Conservation (phyloP, 2,113 vertebrate genomes). For the Syngnathus typhle region DNA sequence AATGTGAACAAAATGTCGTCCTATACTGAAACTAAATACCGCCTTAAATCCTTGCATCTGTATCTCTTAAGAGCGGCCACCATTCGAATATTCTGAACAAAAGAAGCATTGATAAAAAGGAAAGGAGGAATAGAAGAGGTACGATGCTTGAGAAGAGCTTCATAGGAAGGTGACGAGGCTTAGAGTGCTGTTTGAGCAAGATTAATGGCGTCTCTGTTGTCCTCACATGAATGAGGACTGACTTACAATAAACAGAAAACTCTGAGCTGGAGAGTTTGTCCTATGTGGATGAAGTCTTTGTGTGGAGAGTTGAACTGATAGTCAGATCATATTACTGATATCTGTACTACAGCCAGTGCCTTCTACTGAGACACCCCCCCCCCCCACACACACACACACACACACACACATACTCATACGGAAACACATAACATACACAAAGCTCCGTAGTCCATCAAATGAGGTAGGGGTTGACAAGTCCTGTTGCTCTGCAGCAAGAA, state of each 20-base stretch:
- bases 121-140: slow-evolving; percentile 22
- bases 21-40: slow-evolving; percentile 30
- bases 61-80: slow-evolving; percentile 21
- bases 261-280: slow-evolving; percentile 13
- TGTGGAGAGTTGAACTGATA: slow-evolving; percentile 14
- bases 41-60: slow-evolving; percentile 21
- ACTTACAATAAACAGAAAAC: slow-evolving; percentile 28
- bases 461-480: background rate
- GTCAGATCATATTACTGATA: slow-evolving; percentile 34
- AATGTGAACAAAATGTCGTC: slow-evolving; percentile 8
- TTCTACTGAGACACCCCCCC: background rate
- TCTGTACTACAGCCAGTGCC: slow-evolving; percentile 7
- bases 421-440: background rate
- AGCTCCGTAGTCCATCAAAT: background rate
- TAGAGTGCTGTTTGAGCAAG: slow-evolving; percentile 44
- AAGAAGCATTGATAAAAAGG: slow-evolving; percentile 44
- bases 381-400: no score
- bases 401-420: background rate
- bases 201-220: slow-evolving; percentile 52
- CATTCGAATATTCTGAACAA: slow-evolving; percentile 38
- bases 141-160: slow-evolving; percentile 46
- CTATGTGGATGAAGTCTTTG: slow-evolving; percentile 19
- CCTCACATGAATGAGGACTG: slow-evolving; percentile 42
- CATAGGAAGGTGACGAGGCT: slow-evolving; percentile 45
- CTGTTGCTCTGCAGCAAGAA: background rate